Base-by-base conservation (phyloP, 1,140 invertebrate genomes). In the Drosophila watanabei region DNA sequence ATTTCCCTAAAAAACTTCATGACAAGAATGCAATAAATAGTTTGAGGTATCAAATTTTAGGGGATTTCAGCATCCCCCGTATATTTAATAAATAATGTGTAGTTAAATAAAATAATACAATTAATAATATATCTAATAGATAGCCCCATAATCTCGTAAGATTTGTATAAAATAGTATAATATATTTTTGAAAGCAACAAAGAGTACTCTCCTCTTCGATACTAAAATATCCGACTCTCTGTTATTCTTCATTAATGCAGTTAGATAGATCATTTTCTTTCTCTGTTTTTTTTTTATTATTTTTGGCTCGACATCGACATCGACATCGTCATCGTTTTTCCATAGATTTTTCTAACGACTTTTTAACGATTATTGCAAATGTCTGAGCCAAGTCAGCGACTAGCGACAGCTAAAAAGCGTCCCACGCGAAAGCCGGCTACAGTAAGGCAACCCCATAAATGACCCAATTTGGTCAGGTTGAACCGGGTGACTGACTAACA, bases 301-400 rank as follows among this genome's bases (percentile, higher is more conserved):
- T 30, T 63, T 46, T 52, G 58, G 41, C 48, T 58, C 78, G 64
- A 41, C 82, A 52, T 58, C 79, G 73, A 76, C 81, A 82, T 58
- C 82, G 78, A 82, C 81, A 86, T 58, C 82, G 78, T 86, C 81
- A 86, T 82, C 75, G 64, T 60, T 82, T 89, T 90, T 90, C 75
- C 70, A 90, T 82, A 69, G 75, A 90, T 79, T 85, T 69, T 82
- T 69, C 70, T 89, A 89, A 89, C 70, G 78, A 89, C 85, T 82
- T 85, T 89, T 89, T 89, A 86, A 89, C 86, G 86, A 89, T 90
- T 77, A 89, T 82, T 85, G 86, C 65, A 35, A 81, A 73, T 71
- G 81, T 82, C 70, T 86, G 77, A 75, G 84, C 77, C 76, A 68
- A 71, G 71, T 75, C 69, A 75, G 79, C 62, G 28, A 51, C 43